Evolutionary conservation across 2,888 invertebrate genomes (phyloP).

Genomic region (Tillus elongatus): DNA sequence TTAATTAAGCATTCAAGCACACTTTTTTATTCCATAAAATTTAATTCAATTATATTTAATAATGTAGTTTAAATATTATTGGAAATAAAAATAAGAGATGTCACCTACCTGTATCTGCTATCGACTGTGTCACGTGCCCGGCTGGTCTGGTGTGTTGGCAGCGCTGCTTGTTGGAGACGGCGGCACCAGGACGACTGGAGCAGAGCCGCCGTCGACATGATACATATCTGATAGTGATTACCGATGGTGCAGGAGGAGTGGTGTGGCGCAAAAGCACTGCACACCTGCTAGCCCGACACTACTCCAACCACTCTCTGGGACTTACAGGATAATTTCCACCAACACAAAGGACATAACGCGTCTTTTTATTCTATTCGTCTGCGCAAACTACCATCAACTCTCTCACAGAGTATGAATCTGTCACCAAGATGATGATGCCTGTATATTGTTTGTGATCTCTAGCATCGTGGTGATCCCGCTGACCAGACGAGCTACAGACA

Average conservation of each 20-base stretch:
- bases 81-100: no score
- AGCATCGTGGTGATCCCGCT: no score
- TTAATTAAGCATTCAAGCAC: no score
- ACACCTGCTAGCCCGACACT: conserved; percentile 35
- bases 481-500: no score
- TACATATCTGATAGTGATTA: conserved; percentile 39
- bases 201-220: conserved; percentile 33
- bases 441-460: no score
- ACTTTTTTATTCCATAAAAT: no score
- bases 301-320: not conserved
- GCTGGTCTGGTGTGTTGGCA: conserved; percentile 16
- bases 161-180: conserved; percentile 21
- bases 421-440: no score
- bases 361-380: not conserved
- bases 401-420: no score
- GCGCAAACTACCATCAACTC: no score
- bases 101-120: conserved; percentile 17
- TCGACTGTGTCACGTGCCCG: conserved; percentile 17
- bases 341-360: conserved; percentile 18
- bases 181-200: conserved; percentile 32
- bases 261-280: conserved; percentile 41
- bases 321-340: conserved; percentile 17
- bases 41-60: no score
- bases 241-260: conserved; percentile 35
- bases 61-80: no score